These are phyloP conservation scores for Cephus runcator DNA, from an alignment of 2,888 invertebrate genomes.

Conservation along the genomic window DNA sequence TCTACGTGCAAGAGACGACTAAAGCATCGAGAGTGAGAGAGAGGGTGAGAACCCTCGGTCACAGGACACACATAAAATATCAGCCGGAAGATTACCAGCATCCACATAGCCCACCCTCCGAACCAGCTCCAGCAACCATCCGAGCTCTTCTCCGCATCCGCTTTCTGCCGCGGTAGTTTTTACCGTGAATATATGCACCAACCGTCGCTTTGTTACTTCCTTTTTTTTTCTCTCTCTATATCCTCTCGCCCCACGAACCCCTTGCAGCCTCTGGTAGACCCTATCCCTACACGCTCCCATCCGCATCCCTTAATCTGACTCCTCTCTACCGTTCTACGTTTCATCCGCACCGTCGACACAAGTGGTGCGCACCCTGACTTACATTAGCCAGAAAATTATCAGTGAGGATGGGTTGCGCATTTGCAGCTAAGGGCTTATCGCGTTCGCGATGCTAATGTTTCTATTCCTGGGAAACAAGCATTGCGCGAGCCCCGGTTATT, in stretches of 20 bases:
- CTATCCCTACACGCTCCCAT: constrained; percentile 18
- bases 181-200: constrained; percentile 52
- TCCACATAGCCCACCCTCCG: constrained; percentile 24
- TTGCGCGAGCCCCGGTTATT: not conserved
- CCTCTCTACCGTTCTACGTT: not conserved
- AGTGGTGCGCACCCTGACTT: constrained; percentile 28
- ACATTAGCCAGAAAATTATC: constrained; percentile 37
- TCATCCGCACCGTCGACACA: constrained; percentile 10
- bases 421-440: constrained; percentile 33
- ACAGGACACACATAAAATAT: constrained; percentile 60
- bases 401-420: constrained; percentile 25
- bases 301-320: constrained; percentile 11
- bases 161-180: constrained; percentile 52
- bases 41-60: constrained; percentile 40
- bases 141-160: constrained; percentile 46
- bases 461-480: not conserved
- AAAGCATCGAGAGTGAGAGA: constrained; percentile 3
- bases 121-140: constrained; percentile 33
- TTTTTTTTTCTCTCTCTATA: constrained; percentile 20
- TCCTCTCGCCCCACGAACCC: constrained; percentile 24
- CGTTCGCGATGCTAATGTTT: constrained; percentile 8
- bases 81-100: constrained; percentile 61
- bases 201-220: constrained; percentile 54
- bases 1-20: constrained; percentile 6
- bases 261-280: constrained; percentile 10